Evolutionary conservation across 2,797 vertebrate species (phyloP).

Genomic region (Morelia viridis): DNA sequence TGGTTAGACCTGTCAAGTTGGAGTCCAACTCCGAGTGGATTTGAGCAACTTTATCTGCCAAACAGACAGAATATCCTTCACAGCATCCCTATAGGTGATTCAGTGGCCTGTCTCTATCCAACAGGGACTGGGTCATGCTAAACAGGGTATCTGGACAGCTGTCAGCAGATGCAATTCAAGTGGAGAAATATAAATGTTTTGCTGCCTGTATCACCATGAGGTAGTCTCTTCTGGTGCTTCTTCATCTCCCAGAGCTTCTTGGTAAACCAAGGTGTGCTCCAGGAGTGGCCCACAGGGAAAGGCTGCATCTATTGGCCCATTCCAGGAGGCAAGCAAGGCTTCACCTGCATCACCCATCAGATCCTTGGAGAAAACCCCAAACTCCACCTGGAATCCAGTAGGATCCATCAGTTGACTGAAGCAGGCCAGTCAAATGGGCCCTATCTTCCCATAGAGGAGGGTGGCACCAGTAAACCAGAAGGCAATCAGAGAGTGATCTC

Average conservation of each 20-base stretch:
- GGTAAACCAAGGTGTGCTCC: neutral
- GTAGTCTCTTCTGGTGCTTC: neutral
- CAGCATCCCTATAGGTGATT: neutral
- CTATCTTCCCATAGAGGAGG: neutral
- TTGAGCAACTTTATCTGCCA: neutral
- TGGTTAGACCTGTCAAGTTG: neutral
- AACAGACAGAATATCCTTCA: neutral
- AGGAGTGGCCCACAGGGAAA: no score
- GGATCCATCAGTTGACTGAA: neutral
- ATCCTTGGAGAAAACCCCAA: neutral
- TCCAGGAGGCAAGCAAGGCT: neutral
- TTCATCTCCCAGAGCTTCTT: neutral
- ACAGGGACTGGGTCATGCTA: neutral
- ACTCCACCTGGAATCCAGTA: neutral
- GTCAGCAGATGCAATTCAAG: neutral
- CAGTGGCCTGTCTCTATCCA: neutral
- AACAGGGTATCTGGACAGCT: neutral
- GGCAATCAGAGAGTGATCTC: neutral
- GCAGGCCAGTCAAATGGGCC: neutral
- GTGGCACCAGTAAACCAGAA: neutral
- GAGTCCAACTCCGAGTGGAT: neutral
- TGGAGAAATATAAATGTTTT: neutral
- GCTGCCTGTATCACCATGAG: neutral
- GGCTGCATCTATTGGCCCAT: no score
- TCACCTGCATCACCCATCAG: neutral